Conservation (phyloP, 1,140 invertebrate species). For the Scaptomyza montana region DNA sequence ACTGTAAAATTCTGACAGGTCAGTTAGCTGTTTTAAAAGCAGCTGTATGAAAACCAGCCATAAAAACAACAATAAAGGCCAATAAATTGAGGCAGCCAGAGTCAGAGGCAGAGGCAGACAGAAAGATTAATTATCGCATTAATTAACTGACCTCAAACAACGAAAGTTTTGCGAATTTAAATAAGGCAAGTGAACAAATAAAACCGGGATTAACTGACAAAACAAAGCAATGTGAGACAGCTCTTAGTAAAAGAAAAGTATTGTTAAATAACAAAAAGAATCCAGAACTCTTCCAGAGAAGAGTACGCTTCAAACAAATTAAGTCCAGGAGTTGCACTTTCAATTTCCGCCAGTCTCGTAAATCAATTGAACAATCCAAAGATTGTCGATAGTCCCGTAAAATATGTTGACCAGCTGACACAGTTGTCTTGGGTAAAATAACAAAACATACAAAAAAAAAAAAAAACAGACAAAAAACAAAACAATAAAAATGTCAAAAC, state of each 20-base stretch:
- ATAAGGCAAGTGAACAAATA: conserved; percentile 28
- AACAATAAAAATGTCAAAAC: conserved; percentile 44
- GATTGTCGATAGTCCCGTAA: conserved; percentile 40
- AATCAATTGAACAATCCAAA: conserved; percentile 41
- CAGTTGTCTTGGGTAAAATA: conserved; percentile 36
- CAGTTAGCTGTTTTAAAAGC: conserved; percentile 76
- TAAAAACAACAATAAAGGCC: conserved; percentile 45
- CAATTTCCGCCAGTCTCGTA: conserved; percentile 26
- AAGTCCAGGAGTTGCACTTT: conserved; percentile 6
- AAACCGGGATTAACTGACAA: conserved; percentile 12
- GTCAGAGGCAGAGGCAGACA: conserved; percentile 24
- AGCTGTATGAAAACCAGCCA: conserved; percentile 41
- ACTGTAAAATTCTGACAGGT: conserved; percentile 79
- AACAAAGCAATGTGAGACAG: background rate
- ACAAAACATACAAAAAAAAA: conserved; percentile 22
- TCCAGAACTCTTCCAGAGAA: no score
- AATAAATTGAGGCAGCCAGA: conserved; percentile 35
- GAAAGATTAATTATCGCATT: conserved; percentile 79
- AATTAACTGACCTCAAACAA: conserved; percentile 79
- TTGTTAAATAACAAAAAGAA: no score
- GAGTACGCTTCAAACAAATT: background rate
- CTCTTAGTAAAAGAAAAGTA: no score
- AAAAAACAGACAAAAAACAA: background rate
- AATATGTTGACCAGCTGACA: conserved; percentile 48
- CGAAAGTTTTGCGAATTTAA: conserved; percentile 66